Evolutionary conservation across 1,140 invertebrate genomes (phyloP).

Genomic region (Zaprionus ornatus): DNA sequence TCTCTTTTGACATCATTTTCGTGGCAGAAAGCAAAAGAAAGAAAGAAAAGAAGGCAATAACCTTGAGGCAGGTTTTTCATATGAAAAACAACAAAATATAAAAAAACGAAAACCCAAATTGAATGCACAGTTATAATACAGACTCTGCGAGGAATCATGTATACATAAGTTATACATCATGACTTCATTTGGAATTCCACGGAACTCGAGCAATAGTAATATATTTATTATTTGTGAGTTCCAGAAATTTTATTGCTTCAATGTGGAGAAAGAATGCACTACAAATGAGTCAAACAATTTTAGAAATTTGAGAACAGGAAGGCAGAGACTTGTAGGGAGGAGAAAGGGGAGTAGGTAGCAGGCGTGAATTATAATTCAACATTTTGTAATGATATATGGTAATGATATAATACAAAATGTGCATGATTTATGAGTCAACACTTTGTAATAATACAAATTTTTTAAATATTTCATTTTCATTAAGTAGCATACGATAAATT

Average conservation of each 20-base stretch:
- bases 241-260: background rate
- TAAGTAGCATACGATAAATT: no score
- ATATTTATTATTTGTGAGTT: slow-evolving; percentile 1
- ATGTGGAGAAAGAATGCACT: background rate
- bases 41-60: slow-evolving; percentile 68
- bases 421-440: no score
- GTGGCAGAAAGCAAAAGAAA: slow-evolving; percentile 14
- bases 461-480: no score
- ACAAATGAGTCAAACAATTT: background rate
- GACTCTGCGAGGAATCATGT: background rate
- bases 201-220: background rate
- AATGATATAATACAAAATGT: no score
- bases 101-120: background rate
- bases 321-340: no score
- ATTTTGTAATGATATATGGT: no score
- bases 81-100: slow-evolving; percentile 31
- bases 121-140: slow-evolving; percentile 7
- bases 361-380: no score
- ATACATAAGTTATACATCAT: background rate
- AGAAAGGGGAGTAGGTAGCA: no score
- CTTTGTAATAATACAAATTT: no score
- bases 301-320: no score
- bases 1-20: slow-evolving; percentile 60
- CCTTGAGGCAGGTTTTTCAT: slow-evolving; percentile 80
- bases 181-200: slow-evolving; percentile 23